phyloP scores from a whole-genome alignment of 2,113 vertebrate genomes.

The Trichechus manatus region DNA sequence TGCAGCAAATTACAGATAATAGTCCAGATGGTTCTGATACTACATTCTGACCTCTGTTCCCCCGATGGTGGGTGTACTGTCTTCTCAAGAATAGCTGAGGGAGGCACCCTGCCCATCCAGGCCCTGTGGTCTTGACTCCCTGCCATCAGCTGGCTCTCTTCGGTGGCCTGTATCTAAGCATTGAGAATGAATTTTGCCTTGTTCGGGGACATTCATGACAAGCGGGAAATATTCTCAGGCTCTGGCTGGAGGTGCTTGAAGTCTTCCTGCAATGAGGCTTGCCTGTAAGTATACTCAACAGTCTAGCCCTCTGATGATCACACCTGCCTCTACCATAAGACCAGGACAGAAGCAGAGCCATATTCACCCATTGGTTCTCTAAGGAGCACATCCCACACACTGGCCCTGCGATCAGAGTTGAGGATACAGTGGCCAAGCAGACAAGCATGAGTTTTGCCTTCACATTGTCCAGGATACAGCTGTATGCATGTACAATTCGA shows the following conservation, averaged over 20 bases:
- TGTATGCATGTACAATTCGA: not conserved
- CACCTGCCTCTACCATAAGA: not conserved
- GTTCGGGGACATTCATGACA: rapidly evolving
- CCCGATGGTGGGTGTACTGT: rapidly evolving
- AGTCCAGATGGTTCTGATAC: not conserved
- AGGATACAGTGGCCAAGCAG: not conserved
- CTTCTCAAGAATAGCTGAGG: too few species aligned
- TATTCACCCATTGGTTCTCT: rapidly evolving
- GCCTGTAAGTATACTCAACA: not conserved
- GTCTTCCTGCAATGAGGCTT: not conserved
- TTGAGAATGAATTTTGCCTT: not conserved
- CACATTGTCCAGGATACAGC: not conserved
- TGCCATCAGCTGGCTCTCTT: not conserved
- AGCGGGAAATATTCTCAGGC: not conserved
- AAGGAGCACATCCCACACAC: rapidly evolving
- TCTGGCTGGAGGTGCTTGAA: not conserved
- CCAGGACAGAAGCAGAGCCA: too few species aligned
- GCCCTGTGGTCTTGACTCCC: not conserved
- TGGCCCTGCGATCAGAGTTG: not conserved
- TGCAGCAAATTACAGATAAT: not conserved
- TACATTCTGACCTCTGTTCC: not conserved
- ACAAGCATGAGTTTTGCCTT: not conserved
- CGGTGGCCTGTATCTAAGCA: not conserved
- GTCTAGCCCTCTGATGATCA: rapidly evolving
- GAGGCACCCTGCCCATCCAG: not conserved